phyloP scores from a whole-genome alignment of 1,140 invertebrate species.

The Bathynomus jamesi region DNA sequence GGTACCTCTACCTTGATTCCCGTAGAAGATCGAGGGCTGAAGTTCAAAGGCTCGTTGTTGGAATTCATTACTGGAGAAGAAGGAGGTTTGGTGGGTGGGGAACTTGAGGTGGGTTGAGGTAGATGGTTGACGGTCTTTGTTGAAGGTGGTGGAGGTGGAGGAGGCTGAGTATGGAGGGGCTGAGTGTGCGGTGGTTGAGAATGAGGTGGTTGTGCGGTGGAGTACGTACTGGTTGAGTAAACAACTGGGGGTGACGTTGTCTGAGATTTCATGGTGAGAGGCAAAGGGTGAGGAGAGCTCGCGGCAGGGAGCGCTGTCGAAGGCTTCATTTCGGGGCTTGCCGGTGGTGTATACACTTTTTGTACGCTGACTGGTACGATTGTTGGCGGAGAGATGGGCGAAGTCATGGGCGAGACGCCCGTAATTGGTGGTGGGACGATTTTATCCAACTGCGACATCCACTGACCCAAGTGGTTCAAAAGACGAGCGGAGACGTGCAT shows the following conservation, averaged over 20 bases:
- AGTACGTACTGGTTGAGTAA: background rate
- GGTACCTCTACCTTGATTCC: background rate
- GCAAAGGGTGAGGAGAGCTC: background rate
- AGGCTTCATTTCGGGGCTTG: slow-evolving; percentile 22
- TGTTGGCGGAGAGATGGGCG: slow-evolving; percentile 16
- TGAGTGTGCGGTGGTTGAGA: background rate
- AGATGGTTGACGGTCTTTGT: background rate
- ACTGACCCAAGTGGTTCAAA: slow-evolving; percentile 78
- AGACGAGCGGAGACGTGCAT: slow-evolving; percentile 71
- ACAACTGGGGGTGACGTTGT: background rate
- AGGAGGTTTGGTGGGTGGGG: too few species aligned
- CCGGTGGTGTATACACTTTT: slow-evolving; percentile 31
- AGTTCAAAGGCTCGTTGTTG: background rate
- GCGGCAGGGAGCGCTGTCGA: background rate
- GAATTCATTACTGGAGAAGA: background rate
- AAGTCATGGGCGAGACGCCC: slow-evolving; percentile 23
- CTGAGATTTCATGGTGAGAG: background rate
- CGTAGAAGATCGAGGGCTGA: background rate
- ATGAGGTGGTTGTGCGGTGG: background rate
- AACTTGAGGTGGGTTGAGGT: background rate
- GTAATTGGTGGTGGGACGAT: background rate
- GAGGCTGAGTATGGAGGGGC: too few species aligned
- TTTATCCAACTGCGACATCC: too few species aligned
- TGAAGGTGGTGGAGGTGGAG: too few species aligned
- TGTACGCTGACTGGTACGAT: slow-evolving; percentile 13